Evolutionary conservation across 2,113 vertebrate genomes (phyloP).

Genomic region (Formicarius rufipectus): DNA sequence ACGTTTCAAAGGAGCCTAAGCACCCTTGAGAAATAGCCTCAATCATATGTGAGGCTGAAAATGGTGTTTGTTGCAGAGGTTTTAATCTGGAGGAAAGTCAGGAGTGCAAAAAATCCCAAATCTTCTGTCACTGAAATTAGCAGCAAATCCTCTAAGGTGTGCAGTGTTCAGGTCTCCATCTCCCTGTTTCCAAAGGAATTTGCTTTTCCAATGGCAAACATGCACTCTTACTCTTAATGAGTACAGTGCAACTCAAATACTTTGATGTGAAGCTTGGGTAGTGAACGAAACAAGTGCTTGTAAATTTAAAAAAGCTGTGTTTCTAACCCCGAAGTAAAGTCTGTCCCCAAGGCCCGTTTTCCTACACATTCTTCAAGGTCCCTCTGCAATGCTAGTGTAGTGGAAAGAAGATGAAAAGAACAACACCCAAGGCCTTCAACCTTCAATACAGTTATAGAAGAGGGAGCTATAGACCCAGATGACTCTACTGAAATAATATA

Average conservation of each 20-base stretch:
- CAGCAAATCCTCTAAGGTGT: neutral
- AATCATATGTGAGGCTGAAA: neutral
- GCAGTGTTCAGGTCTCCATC: neutral
- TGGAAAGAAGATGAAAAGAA: neutral
- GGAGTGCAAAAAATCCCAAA: neutral
- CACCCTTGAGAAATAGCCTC: neutral
- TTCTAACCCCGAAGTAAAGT: neutral
- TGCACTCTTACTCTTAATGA: neutral
- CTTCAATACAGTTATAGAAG: neutral
- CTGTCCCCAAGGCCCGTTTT: neutral
- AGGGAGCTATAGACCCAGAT: neutral
- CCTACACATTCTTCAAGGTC: neutral
- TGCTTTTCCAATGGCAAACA: neutral
- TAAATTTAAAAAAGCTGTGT: constrained; percentile 3
- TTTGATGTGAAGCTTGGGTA: constrained; percentile 18
- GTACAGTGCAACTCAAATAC: neutral
- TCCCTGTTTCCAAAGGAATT: neutral
- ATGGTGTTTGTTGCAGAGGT: neutral
- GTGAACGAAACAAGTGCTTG: neutral
- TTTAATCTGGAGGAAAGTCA: neutral
- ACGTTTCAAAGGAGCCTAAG: neutral
- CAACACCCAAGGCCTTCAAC: neutral
- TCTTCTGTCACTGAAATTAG: neutral
- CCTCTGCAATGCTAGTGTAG: neutral
- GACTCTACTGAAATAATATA: neutral